phyloP scores from a whole-genome alignment of 2,797 vertebrate species.

The Thamnophis elegans region DNA sequence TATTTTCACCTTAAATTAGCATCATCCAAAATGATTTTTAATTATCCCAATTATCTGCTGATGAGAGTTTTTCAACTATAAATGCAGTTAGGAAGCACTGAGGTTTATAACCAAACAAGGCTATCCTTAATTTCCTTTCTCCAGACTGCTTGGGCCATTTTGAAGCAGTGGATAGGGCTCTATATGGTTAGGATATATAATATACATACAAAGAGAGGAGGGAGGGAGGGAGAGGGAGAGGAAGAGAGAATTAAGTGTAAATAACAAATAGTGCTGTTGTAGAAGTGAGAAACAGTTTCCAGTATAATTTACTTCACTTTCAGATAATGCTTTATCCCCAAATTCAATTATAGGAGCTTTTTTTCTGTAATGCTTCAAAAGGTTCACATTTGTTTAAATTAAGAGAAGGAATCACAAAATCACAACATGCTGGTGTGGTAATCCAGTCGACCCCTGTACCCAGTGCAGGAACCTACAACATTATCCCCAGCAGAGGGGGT shows the following conservation, averaged over 20 bases:
- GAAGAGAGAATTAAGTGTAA: no score
- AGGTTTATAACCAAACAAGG: no score
- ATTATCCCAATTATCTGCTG: no score
- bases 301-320: background rate
- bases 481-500: background rate
- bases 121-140: no score
- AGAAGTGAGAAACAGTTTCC: background rate
- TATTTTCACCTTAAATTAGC: background rate
- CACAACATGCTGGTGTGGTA: background rate
- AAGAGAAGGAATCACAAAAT: background rate
- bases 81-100: no score
- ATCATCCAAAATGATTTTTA: no score
- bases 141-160: background rate
- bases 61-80: no score
- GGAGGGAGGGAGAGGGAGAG: no score
- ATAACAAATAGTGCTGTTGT: background rate
- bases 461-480: background rate
- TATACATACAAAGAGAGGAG: no score
- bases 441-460: background rate
- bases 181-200: background rate
- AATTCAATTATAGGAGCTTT: background rate
- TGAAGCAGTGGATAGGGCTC: background rate
- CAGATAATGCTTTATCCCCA: background rate
- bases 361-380: background rate
- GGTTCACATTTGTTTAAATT: background rate